phyloP scores from a whole-genome alignment of 1,140 invertebrate species.

The Tetramorium alpestre region DNA sequence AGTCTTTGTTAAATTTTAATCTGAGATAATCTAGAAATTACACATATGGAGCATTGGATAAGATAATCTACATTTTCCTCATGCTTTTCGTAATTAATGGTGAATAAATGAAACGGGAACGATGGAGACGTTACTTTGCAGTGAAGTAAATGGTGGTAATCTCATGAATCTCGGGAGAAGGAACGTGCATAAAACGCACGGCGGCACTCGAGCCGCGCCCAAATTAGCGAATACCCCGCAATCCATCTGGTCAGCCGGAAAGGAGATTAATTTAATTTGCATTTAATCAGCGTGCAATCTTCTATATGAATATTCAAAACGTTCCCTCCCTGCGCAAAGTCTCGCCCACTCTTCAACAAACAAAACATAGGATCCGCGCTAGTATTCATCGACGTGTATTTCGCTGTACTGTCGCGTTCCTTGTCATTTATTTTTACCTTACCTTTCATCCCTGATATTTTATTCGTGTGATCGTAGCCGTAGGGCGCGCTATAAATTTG shows the following conservation, averaged over 20 bases:
- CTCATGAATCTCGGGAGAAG: neutral
- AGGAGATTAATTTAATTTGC: slow-evolving; percentile 65
- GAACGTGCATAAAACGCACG: neutral
- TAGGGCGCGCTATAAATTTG: neutral
- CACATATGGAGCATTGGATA: neutral
- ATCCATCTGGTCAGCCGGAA: slow-evolving; percentile 28
- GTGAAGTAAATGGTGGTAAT: slow-evolving; percentile 18
- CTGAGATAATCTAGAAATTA: neutral
- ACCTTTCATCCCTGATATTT: neutral
- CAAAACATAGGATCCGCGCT: neutral
- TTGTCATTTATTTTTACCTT: neutral
- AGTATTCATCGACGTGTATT: slow-evolving; percentile 29
- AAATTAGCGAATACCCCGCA: slow-evolving; percentile 56
- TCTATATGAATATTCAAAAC: slow-evolving; percentile 66
- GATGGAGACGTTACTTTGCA: neutral
- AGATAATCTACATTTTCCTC: slow-evolving; percentile 1
- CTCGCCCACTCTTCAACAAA: neutral
- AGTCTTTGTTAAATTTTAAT: neutral
- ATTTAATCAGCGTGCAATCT: slow-evolving; percentile 63
- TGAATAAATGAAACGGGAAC: neutral
- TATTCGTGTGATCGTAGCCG: neutral
- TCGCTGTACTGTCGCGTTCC: neutral
- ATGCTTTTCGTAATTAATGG: slow-evolving; percentile 14
- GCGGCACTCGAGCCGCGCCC: neutral
- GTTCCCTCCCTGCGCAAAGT: neutral